phyloP scores from a whole-genome alignment of 1,140 invertebrate species.

The Drosophila teissieri region DNA sequence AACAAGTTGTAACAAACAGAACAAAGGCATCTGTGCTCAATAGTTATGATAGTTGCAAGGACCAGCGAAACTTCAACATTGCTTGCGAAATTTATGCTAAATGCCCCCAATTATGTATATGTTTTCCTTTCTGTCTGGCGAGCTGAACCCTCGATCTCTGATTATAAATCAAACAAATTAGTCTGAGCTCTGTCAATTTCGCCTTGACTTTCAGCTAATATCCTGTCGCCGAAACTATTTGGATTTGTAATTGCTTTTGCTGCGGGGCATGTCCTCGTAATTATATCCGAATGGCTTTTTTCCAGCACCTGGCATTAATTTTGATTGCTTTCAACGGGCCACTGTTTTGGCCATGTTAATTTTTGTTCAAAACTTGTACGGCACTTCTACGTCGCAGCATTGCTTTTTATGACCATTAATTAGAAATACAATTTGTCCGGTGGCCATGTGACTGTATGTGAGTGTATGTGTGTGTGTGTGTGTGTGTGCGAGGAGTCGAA shows the following conservation, averaged over 20 bases:
- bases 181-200: conserved; percentile 58
- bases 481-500: background rate
- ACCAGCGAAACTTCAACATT: conserved; percentile 11
- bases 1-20: conserved; percentile 42
- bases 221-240: conserved; percentile 78
- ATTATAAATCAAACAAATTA: conserved; percentile 69
- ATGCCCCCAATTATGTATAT: conserved; percentile 26
- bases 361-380: conserved; percentile 54
- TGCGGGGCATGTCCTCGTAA: conserved; percentile 61
- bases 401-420: conserved; percentile 76
- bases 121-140: conserved; percentile 9
- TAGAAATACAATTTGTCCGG: conserved; percentile 68
- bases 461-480: background rate
- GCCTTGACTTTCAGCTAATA: conserved; percentile 71
- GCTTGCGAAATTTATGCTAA: conserved; percentile 46
- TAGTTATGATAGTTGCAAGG: conserved; percentile 16
- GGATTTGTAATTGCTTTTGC: conserved; percentile 74
- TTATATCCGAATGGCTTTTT: conserved; percentile 78
- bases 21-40: conserved; percentile 31
- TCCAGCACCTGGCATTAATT: conserved; percentile 59
- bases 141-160: background rate
- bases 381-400: conserved; percentile 48
- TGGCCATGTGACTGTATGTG: conserved; percentile 10
- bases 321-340: conserved; percentile 38
- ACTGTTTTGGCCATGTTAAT: conserved; percentile 50